These are phyloP conservation scores for Chroicocephalus ridibundus DNA, from an alignment of 2,113 vertebrate genomes.

Conservation along the genomic window DNA sequence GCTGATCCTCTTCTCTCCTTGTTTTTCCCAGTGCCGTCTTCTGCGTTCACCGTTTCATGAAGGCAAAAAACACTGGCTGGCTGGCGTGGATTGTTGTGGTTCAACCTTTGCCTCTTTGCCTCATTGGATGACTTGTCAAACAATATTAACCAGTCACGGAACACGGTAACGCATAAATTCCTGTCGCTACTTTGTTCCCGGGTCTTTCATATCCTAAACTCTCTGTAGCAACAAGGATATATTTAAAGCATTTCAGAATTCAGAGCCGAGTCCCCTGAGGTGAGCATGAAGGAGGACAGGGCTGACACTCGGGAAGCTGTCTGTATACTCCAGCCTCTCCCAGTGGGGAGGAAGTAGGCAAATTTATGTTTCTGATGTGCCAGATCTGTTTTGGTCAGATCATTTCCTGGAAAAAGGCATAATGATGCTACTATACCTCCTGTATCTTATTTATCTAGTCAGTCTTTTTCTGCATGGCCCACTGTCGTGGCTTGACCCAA, in stretches of 20 bases:
- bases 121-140: slow-evolving; percentile 43
- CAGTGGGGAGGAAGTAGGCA: not conserved
- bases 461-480: not conserved
- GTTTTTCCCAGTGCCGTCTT: not conserved
- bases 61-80: not conserved
- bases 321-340: not conserved
- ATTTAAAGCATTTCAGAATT: not conserved
- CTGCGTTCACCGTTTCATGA: not conserved
- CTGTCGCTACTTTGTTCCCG: not conserved
- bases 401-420: not conserved
- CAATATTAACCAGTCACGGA: not conserved
- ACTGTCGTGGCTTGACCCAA: not conserved
- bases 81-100: not conserved
- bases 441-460: not conserved
- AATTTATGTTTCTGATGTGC: not conserved
- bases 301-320: not conserved
- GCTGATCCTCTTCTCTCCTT: not conserved
- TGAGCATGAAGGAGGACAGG: not conserved
- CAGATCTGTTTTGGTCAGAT: not conserved
- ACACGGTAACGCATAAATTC: not conserved
- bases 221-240: not conserved
- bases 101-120: slow-evolving; percentile 65
- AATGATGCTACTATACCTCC: not conserved
- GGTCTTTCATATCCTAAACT: not conserved
- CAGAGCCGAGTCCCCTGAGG: not conserved